These are phyloP conservation scores for Salmo trutta DNA, from an alignment of 2,797 vertebrate genomes.

Conservation along the genomic window DNA sequence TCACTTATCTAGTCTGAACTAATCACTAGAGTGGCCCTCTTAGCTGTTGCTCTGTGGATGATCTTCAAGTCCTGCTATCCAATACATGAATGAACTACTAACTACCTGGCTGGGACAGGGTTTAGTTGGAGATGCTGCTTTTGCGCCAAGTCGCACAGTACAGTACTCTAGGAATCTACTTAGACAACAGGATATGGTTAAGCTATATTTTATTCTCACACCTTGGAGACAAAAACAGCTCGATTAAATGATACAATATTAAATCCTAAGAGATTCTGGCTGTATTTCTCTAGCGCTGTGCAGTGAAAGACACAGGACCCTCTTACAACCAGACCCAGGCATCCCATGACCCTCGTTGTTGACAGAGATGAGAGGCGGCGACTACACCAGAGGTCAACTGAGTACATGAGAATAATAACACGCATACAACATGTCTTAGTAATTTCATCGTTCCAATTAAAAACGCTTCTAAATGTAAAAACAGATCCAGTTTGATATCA, in stretches of 20 bases:
- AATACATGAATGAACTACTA: neutral
- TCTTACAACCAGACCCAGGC: neutral
- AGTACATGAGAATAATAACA: conserved; percentile 29
- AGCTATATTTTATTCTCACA: neutral
- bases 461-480: neutral
- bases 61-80: neutral
- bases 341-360: conserved; percentile 52
- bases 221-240: neutral
- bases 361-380: conserved; percentile 56
- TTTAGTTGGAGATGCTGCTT: neutral
- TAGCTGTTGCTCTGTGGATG: neutral
- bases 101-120: neutral
- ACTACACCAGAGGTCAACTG: conserved; percentile 25
- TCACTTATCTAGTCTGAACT: neutral
- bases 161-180: neutral
- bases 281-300: neutral
- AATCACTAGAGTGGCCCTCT: neutral
- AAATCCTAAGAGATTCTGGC: neutral
- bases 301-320: too few species aligned
- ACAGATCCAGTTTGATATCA: neutral
- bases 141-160: neutral
- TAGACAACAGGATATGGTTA: neutral
- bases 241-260: neutral
- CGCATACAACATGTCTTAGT: neutral
- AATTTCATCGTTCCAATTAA: neutral